Evolutionary conservation across 2,113 vertebrate genomes (phyloP).

Genomic region (Labeo catla): DNA sequence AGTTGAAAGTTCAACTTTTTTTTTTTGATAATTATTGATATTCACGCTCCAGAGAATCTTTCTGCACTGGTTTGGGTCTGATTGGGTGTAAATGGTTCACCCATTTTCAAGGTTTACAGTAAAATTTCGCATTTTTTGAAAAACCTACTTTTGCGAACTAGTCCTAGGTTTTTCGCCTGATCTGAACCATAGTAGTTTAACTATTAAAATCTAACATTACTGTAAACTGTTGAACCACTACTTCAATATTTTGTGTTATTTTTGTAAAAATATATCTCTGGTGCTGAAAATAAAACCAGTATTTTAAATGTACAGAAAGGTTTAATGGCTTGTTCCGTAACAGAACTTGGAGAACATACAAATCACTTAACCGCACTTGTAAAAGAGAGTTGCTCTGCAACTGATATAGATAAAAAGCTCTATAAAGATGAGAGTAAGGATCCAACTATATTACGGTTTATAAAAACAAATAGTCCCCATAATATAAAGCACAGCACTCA

Average conservation of each 20-base stretch:
- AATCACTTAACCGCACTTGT: constrained; percentile 8
- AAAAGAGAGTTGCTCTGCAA: constrained; percentile 49
- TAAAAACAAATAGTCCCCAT: not conserved
- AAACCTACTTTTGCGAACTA: too few relatives aligned
- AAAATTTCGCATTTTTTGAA: too few relatives aligned
- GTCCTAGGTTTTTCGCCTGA: too few relatives aligned
- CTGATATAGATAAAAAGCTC: constrained; percentile 32
- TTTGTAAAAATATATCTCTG: constrained; percentile 1
- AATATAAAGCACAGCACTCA: not conserved
- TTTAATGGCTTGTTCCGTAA: constrained; percentile 46
- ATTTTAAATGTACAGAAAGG: constrained; percentile 26
- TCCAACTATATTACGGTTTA: not conserved
- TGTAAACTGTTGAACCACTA: not conserved
- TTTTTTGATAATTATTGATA: too few relatives aligned
- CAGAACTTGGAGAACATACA: not conserved
- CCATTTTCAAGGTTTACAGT: too few relatives aligned
- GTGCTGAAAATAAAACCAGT: constrained; percentile 15
- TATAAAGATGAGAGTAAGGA: constrained; percentile 17
- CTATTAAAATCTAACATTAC: not conserved
- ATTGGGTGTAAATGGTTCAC: too few relatives aligned
- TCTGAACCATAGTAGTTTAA: not conserved
- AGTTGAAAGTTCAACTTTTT: too few relatives aligned
- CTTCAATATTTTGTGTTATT: constrained; percentile 21
- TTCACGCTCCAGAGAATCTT: too few relatives aligned
- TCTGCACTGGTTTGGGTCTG: too few relatives aligned